Base-by-base conservation (phyloP, 2,113 vertebrate species). In the Dendropsophus ebraccatus region DNA sequence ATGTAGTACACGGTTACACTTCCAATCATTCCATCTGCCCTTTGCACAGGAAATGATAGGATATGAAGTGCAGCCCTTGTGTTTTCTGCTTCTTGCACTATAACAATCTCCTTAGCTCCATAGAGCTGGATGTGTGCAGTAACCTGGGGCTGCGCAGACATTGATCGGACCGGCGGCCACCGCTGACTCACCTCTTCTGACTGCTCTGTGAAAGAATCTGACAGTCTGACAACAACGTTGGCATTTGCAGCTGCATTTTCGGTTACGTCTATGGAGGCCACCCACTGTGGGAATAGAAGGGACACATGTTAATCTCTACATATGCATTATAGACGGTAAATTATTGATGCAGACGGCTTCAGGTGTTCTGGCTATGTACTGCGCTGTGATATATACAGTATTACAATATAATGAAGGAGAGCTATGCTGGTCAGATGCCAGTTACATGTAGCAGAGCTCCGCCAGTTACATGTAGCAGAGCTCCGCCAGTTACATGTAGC, bases 231-330 rank as follows among this genome's bases (percentile, higher is more conserved):
- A 0, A 97, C 85, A 16, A 99, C 93, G 41, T 86, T 98, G 17
- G 95, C 97, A 3, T 89, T 94, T 6, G 97, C 97, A 0, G 97
- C 96, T 62, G 96, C 95, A 11, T 97, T 98, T 75, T 96, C 94
- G 8, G 84, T 91, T 72, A 99, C 92, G 45, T 99, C 97, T 72
- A 99, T 95, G 84, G 94, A 95, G 45, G 95, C 95, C 2, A 99
- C 97, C 97, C 97, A 99, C 97, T 98, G 88, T 4, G 1, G 0
- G 79, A 0, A 32, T 1, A 77, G 37, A 0, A 79, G 74, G 58
- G 77, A 0, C 23, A 2, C 88, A 11, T 2, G n/a, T 4, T 23
- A 72, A 21, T 19, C n/a, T n/a, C n/a, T n/a, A n/a, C n/a, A n/a
- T 17, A 3, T n/a, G 45, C 45, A 21, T 13, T 41, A 74, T n/a